Evolutionary conservation across 2,888 invertebrate species (phyloP), one percentile per base, ranked within the genome.

Genomic region (Cheilosia soror): DNA sequence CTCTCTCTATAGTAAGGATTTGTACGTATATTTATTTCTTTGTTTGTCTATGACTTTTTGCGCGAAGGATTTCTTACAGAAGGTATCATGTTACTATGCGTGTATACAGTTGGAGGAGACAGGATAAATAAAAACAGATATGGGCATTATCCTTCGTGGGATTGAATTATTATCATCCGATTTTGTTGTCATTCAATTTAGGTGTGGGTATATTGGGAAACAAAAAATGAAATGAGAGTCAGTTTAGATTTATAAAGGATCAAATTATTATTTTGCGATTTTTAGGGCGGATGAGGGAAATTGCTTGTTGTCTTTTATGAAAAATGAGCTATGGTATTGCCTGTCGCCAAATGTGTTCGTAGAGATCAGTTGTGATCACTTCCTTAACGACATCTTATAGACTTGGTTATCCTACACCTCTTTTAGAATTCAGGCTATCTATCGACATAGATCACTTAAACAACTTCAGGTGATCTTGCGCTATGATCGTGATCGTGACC

Each of bases 11-110:
- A 25, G n/a, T 51, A 69, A 42, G 65, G 65, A 76, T 82, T n/a
- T n/a, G 49, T 81, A 20, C 47, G 5, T 29, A 51, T 5, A 51
- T 51, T 51, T 51, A 49, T 69, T 33, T 69, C 25, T 63, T 51
- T 75, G 65, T 81, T 82, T 82, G 69, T 60, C 53, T 31, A 62
- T 82, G 82, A 82, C 82, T 82, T 82, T 82, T 82, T 77, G 49
- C 77, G 58, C 71, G 69, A 49, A 76, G 68, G 62, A 55, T 33
- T 62, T 72, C 49, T n/a, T 75, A 49, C 49, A 2, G 4, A 42
- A 44, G 29, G 40, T 77, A 82, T 77, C 77, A 37, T 55, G 60
- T 82, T 77, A 66, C 77, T 11, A 37, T 37, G 37, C 3, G 9
- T 37, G 4, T 33, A 66, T 15, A 44, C 27, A 9, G 49, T 13